Conservation (phyloP, 2,888 invertebrate genomes). For the Doris montereyensis region DNA sequence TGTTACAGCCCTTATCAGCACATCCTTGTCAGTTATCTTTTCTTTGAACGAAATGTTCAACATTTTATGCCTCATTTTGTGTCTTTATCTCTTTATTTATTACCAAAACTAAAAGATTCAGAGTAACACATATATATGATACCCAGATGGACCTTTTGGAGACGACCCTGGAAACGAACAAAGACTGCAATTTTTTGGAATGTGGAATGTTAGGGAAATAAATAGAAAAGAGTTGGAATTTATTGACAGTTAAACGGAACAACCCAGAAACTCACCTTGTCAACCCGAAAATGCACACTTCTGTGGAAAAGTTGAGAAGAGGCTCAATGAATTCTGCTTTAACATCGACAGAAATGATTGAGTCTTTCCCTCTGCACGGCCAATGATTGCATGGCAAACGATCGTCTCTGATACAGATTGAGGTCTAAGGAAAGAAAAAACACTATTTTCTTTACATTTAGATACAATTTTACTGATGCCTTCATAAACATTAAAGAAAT, state of each 20-base stretch:
- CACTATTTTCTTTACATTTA: neutral
- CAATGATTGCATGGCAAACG: constrained; percentile 72
- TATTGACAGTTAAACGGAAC: neutral
- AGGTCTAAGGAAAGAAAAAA: constrained; percentile 56
- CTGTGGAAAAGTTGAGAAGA: constrained; percentile 71
- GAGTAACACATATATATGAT: too few species aligned
- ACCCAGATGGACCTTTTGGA: too few species aligned
- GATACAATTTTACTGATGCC: neutral
- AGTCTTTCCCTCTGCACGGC: constrained; percentile 72
- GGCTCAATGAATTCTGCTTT: constrained; percentile 72
- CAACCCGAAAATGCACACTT: constrained; percentile 69
- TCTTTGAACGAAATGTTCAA: too few species aligned
- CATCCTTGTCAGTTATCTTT: too few species aligned
- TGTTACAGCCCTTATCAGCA: too few species aligned
- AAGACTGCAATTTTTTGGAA: too few species aligned
- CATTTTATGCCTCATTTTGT: too few species aligned
- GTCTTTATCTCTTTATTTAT: too few species aligned
- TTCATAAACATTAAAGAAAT: neutral
- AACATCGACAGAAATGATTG: constrained; percentile 72
- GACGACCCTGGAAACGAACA: too few species aligned
- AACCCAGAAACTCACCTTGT: constrained; percentile 70
- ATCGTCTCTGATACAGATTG: constrained; percentile 68
- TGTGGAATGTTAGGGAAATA: too few species aligned
- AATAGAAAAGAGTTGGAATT: too few species aligned
- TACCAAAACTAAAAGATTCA: too few species aligned